Base-by-base conservation (phyloP, 1,140 invertebrate species). In the Drosophila kepulauana region DNA sequence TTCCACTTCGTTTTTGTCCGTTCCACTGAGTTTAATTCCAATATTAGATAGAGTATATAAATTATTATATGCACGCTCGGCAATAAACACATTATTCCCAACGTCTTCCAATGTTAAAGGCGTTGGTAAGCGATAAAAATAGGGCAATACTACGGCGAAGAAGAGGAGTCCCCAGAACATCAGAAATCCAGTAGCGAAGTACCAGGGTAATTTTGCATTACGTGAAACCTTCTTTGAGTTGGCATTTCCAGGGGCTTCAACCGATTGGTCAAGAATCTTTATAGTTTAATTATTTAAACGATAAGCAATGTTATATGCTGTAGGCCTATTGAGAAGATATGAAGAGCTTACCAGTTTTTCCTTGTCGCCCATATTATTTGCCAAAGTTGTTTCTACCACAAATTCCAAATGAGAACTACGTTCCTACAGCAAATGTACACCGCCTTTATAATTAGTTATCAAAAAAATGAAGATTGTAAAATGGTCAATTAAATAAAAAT, bases 11-110 rank as follows among this genome's bases (percentile, higher is more conserved):
- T 95, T 95, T 67, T 93, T 94, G 63, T 94, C 93, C 79, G 94
- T 95, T n/a, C 95, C 95, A 8, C 93, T 92, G 5, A 95, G 93
- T 86, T 96, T 93, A 1, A 95, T 95, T 0, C 96, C 96, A 46
- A 96, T 93, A 13, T 93, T 93, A 1, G 95, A 95, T 57, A 97
- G 93, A 77, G 95, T 94, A 13, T 94, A 91, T 6, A 97, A 92
- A 79, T 95, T 75, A 1, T 61, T 30, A 25, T 81, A 56, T 0
- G 90, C 85, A 0, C 82, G 67, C 64, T 91, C 78, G 0, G 82
- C 80, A 10, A 91, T 74, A 16, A 91, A 91, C 7, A 65, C 45
- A 1, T 63, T 75, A 7, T 62, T 61, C 5, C 61, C 28, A 0
- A 46, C 46, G 8, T 74, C 65, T 1, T 87, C 81, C 1, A 87